Evolutionary conservation across 2,888 invertebrate genomes (phyloP).

Genomic region (Penaeus monodon): DNA sequence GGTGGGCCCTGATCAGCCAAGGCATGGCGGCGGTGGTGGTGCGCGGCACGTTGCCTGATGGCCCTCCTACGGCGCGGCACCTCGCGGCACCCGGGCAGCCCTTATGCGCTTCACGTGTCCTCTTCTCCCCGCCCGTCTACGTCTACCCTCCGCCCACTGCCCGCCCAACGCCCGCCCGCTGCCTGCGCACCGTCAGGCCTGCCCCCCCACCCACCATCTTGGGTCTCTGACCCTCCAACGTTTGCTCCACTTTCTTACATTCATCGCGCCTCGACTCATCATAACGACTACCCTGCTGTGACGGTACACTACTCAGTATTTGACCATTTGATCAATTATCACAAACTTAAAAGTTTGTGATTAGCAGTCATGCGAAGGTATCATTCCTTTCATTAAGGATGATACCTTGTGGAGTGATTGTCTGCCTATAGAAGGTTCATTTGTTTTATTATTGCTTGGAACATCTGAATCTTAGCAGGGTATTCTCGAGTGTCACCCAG

Average conservation of each 20-base stretch:
- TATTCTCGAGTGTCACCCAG: constrained; percentile 60
- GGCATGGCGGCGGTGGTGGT: constrained; percentile 59
- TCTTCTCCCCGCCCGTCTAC: constrained; percentile 64
- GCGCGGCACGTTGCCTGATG: constrained; percentile 62
- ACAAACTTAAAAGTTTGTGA: constrained; percentile 56
- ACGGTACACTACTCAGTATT: constrained; percentile 65
- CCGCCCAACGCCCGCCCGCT: constrained; percentile 60
- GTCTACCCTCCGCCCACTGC: constrained; percentile 63
- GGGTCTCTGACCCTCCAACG: constrained; percentile 65
- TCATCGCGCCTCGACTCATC: constrained; percentile 64
- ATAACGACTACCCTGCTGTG: constrained; percentile 64
- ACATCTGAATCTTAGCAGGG: constrained; percentile 59
- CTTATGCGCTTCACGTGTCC: constrained; percentile 61
- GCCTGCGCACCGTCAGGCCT: constrained; percentile 62
- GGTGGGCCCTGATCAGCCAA: constrained; percentile 43
- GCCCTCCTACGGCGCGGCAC: constrained; percentile 61
- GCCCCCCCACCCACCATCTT: constrained; percentile 64
- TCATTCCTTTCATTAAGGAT: constrained; percentile 49
- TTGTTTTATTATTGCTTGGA: constrained; percentile 51
- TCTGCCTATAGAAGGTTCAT: constrained; percentile 56
- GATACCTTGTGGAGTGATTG: constrained; percentile 52
- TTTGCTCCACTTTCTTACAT: constrained; percentile 65
- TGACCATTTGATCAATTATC: constrained; percentile 57
- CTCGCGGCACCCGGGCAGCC: constrained; percentile 61
- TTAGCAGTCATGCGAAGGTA: constrained; percentile 53